These are phyloP conservation scores for Timandra comae DNA, from an alignment of 2,888 invertebrate species.

Conservation along the genomic window DNA sequence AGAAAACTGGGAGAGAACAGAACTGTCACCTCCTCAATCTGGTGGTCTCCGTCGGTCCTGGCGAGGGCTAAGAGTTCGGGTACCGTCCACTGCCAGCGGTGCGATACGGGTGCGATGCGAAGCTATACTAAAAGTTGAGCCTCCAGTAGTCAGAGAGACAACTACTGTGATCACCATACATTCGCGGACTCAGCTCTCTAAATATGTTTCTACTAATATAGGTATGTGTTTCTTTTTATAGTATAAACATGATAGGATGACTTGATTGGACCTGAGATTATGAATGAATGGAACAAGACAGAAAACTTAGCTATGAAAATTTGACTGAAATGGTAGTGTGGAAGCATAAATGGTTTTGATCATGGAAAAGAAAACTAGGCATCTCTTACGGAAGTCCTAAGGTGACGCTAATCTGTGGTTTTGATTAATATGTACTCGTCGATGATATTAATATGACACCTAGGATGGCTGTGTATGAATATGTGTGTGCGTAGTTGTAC, in stretches of 20 bases:
- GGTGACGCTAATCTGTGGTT: no score
- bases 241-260: slow-evolving; percentile 4
- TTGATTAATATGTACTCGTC: no score
- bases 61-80: slow-evolving; percentile 52
- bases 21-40: slow-evolving; percentile 42
- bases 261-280: no score
- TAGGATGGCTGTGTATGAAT: no score
- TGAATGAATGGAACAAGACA: no score
- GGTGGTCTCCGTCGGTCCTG: slow-evolving; percentile 63
- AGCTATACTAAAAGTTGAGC: slow-evolving; percentile 52
- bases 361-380: no score
- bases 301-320: not conserved
- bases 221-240: slow-evolving; percentile 32
- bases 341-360: no score
- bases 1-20: slow-evolving; percentile 62
- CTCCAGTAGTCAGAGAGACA: slow-evolving; percentile 54
- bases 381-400: no score
- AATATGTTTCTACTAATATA: slow-evolving; percentile 61
- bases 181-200: slow-evolving; percentile 61
- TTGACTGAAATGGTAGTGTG: no score
- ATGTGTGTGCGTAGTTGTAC: no score
- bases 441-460: no score
- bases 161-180: slow-evolving; percentile 54
- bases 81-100: slow-evolving; percentile 54
- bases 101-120: slow-evolving; percentile 61